Evolutionary conservation across 2,113 vertebrate species (phyloP).

Genomic region (Tricholaema leucomelas): DNA sequence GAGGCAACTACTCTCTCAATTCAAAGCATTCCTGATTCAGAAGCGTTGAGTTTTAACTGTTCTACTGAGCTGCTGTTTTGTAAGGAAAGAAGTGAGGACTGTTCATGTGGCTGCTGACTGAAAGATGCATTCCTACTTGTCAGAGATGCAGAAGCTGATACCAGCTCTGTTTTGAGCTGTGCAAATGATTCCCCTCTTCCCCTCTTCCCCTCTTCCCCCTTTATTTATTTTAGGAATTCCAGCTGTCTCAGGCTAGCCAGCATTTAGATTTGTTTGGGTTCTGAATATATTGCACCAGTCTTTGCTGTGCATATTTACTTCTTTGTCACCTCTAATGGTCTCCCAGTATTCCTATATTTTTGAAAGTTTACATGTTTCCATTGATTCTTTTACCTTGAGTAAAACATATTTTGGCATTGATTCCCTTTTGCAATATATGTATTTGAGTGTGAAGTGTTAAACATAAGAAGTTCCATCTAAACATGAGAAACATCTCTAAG

Average conservation of each 20-base stretch:
- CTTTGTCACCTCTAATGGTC: background rate
- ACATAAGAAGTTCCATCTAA: too few species aligned
- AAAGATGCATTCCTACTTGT: background rate
- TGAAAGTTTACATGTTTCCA: background rate
- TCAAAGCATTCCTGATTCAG: background rate
- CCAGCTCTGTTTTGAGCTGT: conserved; percentile 33
- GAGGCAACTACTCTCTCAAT: background rate
- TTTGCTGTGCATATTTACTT: background rate
- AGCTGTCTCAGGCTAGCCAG: conserved; percentile 36
- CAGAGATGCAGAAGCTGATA: conserved; percentile 11
- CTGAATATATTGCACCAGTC: background rate
- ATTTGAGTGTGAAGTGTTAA: background rate
- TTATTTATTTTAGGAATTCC: background rate
- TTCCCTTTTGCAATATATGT: background rate
- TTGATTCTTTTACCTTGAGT: background rate
- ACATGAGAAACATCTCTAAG: too few species aligned
- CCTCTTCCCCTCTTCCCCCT: too few species aligned
- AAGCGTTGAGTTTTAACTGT: background rate
- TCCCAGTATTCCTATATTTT: background rate
- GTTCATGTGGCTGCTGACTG: conserved; percentile 23
- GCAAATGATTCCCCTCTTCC: background rate
- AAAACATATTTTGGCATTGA: background rate
- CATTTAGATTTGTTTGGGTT: conserved; percentile 37
- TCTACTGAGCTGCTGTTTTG: background rate
- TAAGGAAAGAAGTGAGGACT: background rate